phyloP scores from a whole-genome alignment of 2,113 vertebrate genomes.

The Nansenia antarctica region DNA sequence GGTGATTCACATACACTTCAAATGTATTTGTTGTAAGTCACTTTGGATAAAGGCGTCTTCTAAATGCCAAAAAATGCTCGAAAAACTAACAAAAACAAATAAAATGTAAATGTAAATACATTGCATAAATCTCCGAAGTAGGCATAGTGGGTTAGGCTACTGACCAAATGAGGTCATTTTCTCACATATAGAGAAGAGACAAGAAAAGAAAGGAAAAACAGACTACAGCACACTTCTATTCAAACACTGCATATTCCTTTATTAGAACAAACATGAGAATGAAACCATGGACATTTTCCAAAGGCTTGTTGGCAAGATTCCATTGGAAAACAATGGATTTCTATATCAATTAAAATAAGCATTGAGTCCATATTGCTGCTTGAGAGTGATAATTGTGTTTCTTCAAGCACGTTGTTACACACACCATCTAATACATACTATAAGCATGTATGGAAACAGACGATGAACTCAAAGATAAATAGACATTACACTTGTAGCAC shows the following conservation, averaged over 20 bases:
- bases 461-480: constrained; percentile 35
- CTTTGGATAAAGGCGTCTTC: no score
- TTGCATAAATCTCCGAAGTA: not conserved
- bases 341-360: constrained; percentile 27
- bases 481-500: constrained; percentile 21
- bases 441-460: constrained; percentile 30
- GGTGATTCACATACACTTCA: no score
- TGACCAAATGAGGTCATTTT: not conserved
- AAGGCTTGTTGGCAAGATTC: not conserved
- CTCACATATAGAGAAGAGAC: not conserved
- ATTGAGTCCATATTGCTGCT: constrained; percentile 17
- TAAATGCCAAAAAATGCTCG: no score
- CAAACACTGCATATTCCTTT: constrained; percentile 56
- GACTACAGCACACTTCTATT: constrained; percentile 1
- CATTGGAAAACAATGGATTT: constrained; percentile 2
- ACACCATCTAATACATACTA: not conserved
- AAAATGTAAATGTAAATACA: not conserved
- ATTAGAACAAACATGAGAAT: constrained; percentile 59
- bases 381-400: constrained; percentile 13
- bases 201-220: not conserved
- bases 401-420: not conserved
- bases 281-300: constrained; percentile 21
- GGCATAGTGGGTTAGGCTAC: not conserved
- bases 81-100: not conserved
- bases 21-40: no score